Percentiles rank a stretch among this genome's conserved stretches.
Conservation (phyloP, 53 echinoderm and acorn worm genomes). For the Temnopleurus reevesii region DNA sequence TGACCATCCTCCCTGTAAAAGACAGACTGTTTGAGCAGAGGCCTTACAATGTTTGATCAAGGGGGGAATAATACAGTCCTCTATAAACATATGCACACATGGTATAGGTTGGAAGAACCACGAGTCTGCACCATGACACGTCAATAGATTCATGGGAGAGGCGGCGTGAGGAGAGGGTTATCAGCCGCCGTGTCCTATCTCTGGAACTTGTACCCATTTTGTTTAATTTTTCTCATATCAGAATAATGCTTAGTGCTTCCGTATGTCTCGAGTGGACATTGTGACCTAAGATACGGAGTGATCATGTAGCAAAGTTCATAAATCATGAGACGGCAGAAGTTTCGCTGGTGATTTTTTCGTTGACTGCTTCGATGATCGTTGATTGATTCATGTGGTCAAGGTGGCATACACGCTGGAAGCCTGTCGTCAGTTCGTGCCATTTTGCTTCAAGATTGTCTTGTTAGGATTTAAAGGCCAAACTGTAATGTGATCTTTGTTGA, state of each 20-base stretch:
- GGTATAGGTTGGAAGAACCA: background rate
- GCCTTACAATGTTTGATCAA: background rate
- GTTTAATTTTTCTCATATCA: background rate
- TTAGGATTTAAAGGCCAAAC: too few relatives aligned
- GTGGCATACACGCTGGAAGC: too few relatives aligned
- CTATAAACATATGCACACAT: constrained; percentile 8
- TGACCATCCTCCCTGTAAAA: too few relatives aligned
- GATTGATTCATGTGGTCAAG: too few relatives aligned
- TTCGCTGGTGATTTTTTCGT: background rate
- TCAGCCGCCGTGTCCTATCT: background rate
- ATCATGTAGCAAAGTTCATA: background rate
- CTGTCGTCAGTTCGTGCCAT: too few relatives aligned
- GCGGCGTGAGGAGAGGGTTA: background rate
- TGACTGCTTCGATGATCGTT: background rate
- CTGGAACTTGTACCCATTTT: background rate
- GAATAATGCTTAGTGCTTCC: too few relatives aligned
- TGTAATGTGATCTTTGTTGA: too few relatives aligned
- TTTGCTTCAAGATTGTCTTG: too few relatives aligned
- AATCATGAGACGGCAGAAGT: background rate
- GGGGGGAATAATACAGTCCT: background rate
- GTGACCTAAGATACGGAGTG: background rate
- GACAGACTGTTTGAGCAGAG: constrained; percentile 3
- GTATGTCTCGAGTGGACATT: background rate
- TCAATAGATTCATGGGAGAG: background rate
- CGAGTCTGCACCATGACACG: background rate